Evolutionary conservation across 2,113 vertebrate genomes (phyloP), one percentile per base, ranked within the genome.

Genomic region (Dipodomys spectabilis): DNA sequence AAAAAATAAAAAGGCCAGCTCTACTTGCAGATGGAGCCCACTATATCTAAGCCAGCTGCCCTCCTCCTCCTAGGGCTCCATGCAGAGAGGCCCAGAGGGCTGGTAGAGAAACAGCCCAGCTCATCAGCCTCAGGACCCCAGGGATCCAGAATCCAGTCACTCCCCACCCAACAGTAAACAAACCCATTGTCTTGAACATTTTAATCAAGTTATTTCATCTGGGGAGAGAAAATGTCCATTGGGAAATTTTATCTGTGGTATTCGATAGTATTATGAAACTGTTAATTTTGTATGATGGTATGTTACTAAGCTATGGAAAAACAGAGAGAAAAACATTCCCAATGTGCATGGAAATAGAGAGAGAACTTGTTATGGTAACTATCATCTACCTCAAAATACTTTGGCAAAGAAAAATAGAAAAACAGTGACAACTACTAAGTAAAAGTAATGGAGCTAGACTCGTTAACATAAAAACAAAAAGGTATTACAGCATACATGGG

Each of bases 1-100:
- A 39, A 53, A 53, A 53, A 53, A 53, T 11, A 53, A 85, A 82
- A 16, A 74, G 72, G n/a, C 68, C 68, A 39, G 49, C 82, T 45
- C 82, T 71, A n/a, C 44, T 93, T 94, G 89, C 96, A 96, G 95
- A 93, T 92, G 96, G 94, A 96, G 86, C 62, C 35, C 0, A 68
- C 88, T 19, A 1, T 69, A 74, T 77, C 86, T 22, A 35, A 90
- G 86, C 81, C 95, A 97, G 94, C 93, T 95, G 93, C 62, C 80
- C 60, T 92, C 27, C 75, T 89, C 7, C 77, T 82, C 92, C 79
- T n/a, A n/a, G 35, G 39, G 32, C 73, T 77, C 73, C 77, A 67
- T 15, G 45, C 19, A 2, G 15, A 92, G 69, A 86, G 53, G 78
- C 81, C 82, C 82, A 35, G 72, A 87, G 81, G 75, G 82, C 28